Percentiles rank a stretch among this genome's conserved stretches.
Evolutionary conservation across 2,113 vertebrate genomes (phyloP).

Genomic region (Delphinus delphis): DNA sequence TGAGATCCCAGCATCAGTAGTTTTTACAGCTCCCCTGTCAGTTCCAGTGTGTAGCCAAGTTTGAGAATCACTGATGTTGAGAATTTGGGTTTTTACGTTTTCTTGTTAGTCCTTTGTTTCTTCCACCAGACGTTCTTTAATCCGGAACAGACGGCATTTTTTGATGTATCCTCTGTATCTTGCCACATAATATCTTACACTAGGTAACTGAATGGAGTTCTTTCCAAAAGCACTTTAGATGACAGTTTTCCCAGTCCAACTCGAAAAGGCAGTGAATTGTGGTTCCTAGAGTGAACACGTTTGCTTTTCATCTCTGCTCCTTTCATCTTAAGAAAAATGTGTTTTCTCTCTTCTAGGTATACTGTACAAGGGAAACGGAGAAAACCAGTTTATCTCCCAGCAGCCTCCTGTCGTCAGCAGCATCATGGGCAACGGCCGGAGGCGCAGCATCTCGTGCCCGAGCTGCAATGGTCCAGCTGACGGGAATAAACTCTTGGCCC

Average conservation of each 20-base stretch:
- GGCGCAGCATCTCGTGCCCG: slow-evolving; percentile 97
- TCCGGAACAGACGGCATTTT: neutral
- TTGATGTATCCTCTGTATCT: neutral
- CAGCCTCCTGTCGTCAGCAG: slow-evolving; percentile 96
- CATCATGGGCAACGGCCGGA: slow-evolving; percentile 97
- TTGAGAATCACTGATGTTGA: neutral
- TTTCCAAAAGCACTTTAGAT: neutral
- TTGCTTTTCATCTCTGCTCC: neutral
- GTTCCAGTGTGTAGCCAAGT: neutral
- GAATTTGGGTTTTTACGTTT: neutral
- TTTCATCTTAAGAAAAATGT: neutral
- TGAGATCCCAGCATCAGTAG: neutral
- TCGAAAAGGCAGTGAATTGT: neutral
- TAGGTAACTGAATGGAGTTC: neutral
- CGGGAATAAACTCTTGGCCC: slow-evolving; percentile 97
- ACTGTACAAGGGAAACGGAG: slow-evolving; percentile 97
- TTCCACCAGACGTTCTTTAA: neutral
- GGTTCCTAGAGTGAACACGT: neutral
- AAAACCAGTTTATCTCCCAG: slow-evolving; percentile 98
- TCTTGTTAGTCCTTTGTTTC: neutral
- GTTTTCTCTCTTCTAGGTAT: slow-evolving; percentile 86
- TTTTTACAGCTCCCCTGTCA: neutral
- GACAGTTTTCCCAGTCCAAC: neutral
- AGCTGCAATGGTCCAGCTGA: slow-evolving; percentile 98
- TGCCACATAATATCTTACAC: neutral